Evolutionary conservation across 2,797 vertebrate species (phyloP), one percentile per base, ranked within the genome.

Genomic region (Rhinatrema bivittatum): DNA sequence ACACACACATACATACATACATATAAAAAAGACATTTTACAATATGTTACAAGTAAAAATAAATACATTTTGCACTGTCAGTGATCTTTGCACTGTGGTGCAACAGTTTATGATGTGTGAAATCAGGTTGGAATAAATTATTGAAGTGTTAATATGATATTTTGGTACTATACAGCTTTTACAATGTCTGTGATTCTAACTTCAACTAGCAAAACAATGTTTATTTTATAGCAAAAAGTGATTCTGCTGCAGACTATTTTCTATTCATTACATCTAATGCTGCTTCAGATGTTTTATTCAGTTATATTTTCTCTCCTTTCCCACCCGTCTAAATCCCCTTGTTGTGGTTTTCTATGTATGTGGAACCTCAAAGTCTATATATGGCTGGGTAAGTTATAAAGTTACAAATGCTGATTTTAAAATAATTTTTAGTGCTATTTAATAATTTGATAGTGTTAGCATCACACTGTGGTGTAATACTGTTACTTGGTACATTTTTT

Each of bases 401-500:
- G 70, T 62, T 65, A 68, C 60, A 48, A 50, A 53, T 46, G 37
- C 38, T 28, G 1, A 18, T 38, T 62, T 53, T 60, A 58, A 72
- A 76, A 59, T 65, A 60, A 56, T 70, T 44, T 45, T 45, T 62
- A 72, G 53, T 81, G 72, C 68, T 73, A 57, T 57, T 75, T 62
- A 69, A 80, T 73, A 73, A 70, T 48, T 60, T 67, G 65, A 59
- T 52, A 28, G 61, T 56, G 67, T 62, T 48, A 59, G 56, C 14
- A 4, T 73, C 72, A 63, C 58, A 58, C 75, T 70, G 65, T 53
- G 56, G 64, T 68, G 56, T 71, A 76, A 78, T n/a, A 54, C 66
- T 59, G 65, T 62, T 62, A 75, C 62, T 59, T 60, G 70, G 70
- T n/a, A n/a, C n/a, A n/a, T n/a, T n/a, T n/a, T n/a, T n/a, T n/a